Evolutionary conservation across 1,140 invertebrate genomes (phyloP), one percentile per base, ranked within the genome.

Genomic region (Panagrolaimus sp.): DNA sequence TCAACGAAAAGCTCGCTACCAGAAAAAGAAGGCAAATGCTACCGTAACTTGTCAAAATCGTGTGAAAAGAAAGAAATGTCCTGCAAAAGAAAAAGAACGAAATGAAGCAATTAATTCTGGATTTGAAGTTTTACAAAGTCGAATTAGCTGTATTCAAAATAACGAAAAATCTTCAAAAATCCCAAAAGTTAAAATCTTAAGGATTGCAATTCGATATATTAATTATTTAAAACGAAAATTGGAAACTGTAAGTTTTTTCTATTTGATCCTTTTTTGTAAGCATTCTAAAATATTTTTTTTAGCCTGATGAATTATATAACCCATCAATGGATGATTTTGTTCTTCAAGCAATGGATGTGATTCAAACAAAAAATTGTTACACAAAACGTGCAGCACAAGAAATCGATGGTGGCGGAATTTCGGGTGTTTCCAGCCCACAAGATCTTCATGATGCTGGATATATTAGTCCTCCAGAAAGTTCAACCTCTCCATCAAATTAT

Each of bases 291-390:
- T n/a, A n/a, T n/a, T 20, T 23, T 57, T 57, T 53, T 57, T 27
- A 57, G 51, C 51, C 51, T 11, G 51, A 57, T 27, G 51, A 57
- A n/a, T 5, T 11, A 2, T 57, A 20, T 16, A 57, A 57, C 8
- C 51, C 51, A 20, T 57, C 51, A 11, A 25, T 25, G 8, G 51
- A 57, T 27, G 51, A 57, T 27, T 57, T 57, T 57, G 51, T 8
- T 8, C 20, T 27, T 25, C 51, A 25, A 20, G 51, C 27, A 20
- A 57, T 57, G 51, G 20, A 57, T 20, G 51, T 25, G 20, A 57
- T 57, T 20, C 20, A 25, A 20, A 25, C 51, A 20, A 57, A 57
- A 20, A 57, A 57, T 27, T 25, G 20, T 20, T 57, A 57, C 51
- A 57, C 51, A 20, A 57, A 20, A n/a, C 20, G 51, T 20, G 51